Evolutionary conservation across 2,797 vertebrate species (phyloP).

Genomic region (Paratrypauchen microcephalus): DNA sequence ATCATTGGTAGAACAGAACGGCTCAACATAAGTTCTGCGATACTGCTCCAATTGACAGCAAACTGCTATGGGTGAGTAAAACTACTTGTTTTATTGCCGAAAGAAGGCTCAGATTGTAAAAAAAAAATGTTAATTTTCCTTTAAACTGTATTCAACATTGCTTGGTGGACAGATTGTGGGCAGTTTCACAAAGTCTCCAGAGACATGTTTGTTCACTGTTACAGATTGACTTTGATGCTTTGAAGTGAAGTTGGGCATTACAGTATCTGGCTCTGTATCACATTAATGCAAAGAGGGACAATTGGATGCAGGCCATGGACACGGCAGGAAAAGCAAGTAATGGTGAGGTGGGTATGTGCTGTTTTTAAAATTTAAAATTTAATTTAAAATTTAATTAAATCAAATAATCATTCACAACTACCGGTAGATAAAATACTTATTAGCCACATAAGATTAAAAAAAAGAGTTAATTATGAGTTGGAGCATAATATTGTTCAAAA

Average conservation of each 20-base stretch:
- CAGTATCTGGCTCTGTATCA: conserved; percentile 35
- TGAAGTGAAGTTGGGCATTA: conserved; percentile 40
- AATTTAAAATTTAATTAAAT: neutral
- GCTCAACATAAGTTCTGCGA: too few relatives aligned
- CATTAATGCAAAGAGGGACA: conserved; percentile 23
- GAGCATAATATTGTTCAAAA: neutral
- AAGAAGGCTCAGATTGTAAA: too few relatives aligned
- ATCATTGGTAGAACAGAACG: too few relatives aligned
- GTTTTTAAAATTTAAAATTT: neutral
- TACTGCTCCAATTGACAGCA: too few relatives aligned
- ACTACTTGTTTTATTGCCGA: too few relatives aligned
- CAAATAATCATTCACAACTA: neutral
- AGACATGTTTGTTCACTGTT: conserved; percentile 18
- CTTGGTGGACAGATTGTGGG: conserved; percentile 13
- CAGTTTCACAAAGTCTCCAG: conserved; percentile 11
- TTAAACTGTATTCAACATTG: conserved; percentile 9
- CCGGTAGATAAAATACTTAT: neutral
- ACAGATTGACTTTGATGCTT: conserved; percentile 47
- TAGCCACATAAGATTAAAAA: neutral
- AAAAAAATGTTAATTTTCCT: too few relatives aligned
- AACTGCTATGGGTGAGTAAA: too few relatives aligned
- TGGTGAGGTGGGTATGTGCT: neutral
- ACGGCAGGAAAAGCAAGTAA: conserved; percentile 20
- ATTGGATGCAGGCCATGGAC: conserved; percentile 10
- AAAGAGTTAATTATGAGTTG: neutral